Evolutionary conservation across 2,797 vertebrate genomes (phyloP).

Genomic region (Fistularia commersonii): DNA sequence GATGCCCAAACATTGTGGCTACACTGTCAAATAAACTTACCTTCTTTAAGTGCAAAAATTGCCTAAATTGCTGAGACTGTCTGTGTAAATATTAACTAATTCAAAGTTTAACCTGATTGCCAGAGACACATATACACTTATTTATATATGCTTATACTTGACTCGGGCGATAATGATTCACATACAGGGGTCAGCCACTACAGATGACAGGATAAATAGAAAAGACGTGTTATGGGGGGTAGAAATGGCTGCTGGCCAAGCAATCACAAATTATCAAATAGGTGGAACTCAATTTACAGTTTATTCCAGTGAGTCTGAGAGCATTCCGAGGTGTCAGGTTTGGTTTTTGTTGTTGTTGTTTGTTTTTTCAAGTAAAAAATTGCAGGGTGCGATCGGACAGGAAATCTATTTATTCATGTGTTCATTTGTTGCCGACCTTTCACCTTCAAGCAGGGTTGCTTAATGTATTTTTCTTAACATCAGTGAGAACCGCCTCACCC

Average conservation of each 20-base stretch:
- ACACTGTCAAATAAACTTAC: slow-evolving; percentile 6
- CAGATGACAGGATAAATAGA: too few species aligned
- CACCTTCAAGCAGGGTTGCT: slow-evolving; percentile 63
- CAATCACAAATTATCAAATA: slow-evolving; percentile 54
- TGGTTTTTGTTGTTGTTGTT: too few species aligned
- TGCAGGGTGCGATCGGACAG: slow-evolving; percentile 68
- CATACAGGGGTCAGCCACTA: too few species aligned
- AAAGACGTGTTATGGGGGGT: background rate
- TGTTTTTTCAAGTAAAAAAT: slow-evolving; percentile 71
- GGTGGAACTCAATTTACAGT: slow-evolving; percentile 56
- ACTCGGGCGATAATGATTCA: too few species aligned
- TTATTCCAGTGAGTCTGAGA: slow-evolving; percentile 58
- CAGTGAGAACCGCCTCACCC: slow-evolving; percentile 15
- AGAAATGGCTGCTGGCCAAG: slow-evolving; percentile 46
- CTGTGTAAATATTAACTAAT: too few species aligned
- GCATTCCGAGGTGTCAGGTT: slow-evolving; percentile 57
- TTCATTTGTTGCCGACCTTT: slow-evolving; percentile 68
- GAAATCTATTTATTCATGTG: slow-evolving; percentile 78
- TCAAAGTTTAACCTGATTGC: too few species aligned
- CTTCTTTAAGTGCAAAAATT: slow-evolving; percentile 24
- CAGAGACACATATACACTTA: too few species aligned
- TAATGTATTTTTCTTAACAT: slow-evolving; percentile 69
- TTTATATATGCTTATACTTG: too few species aligned
- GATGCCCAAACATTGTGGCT: slow-evolving; percentile 29
- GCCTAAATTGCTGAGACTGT: slow-evolving; percentile 2